Conservation (phyloP, 2,113 vertebrate species). For the Petromus typicus region DNA sequence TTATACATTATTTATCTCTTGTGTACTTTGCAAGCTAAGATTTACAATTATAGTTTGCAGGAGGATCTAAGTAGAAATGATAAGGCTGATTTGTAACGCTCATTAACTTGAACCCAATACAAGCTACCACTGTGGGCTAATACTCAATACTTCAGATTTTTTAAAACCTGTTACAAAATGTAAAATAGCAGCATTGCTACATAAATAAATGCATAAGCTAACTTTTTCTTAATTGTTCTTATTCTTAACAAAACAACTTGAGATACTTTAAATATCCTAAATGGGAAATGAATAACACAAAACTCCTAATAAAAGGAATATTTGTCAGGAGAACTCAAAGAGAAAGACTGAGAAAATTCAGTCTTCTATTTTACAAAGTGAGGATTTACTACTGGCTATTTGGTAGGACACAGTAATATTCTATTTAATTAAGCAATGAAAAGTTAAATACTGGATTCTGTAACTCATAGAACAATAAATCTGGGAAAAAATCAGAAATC, state of each 20-base stretch:
- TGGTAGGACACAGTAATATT: not conserved
- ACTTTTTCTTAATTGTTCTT: not conserved
- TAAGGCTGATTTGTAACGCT: not conserved
- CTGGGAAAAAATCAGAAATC: not conserved
- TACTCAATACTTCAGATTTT: not conserved
- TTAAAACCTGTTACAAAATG: not conserved
- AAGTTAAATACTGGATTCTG: not conserved
- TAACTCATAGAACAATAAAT: not conserved
- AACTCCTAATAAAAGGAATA: not conserved
- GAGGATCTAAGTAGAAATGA: not conserved
- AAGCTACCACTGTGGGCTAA: not conserved
- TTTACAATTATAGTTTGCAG: not conserved
- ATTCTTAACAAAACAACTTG: not conserved
- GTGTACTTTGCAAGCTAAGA: not conserved
- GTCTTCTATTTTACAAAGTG: not conserved
- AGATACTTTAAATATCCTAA: not conserved
- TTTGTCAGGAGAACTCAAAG: not conserved
- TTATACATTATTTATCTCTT: not conserved
- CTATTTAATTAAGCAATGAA: not conserved
- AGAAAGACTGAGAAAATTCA: not conserved
- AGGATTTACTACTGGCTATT: not conserved
- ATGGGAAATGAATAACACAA: not conserved
- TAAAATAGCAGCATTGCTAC: not conserved
- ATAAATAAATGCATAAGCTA: too few species aligned
- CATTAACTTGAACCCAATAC: not conserved